These are phyloP conservation scores for Drosophila melanica DNA, from an alignment of 1,140 invertebrate genomes.

Conservation along the genomic window DNA sequence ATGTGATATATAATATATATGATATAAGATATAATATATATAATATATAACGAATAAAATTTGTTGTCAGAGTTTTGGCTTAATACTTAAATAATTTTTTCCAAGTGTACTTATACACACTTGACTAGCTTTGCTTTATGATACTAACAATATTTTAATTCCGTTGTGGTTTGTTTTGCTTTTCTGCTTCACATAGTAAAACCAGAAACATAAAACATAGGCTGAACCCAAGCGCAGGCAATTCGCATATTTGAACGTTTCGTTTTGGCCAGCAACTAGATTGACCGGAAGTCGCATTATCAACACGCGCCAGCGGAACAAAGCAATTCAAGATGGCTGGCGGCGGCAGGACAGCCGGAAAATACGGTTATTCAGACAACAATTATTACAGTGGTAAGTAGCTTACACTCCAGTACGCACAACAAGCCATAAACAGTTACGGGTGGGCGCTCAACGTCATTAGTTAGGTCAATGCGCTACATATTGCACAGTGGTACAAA, in stretches of 20 bases:
- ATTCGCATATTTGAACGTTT: conserved; percentile 52
- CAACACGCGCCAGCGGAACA: conserved; percentile 42
- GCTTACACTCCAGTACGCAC: conserved; percentile 8
- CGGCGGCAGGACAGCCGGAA: conserved; percentile 79
- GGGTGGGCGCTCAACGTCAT: conserved; percentile 24
- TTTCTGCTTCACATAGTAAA: conserved; percentile 22
- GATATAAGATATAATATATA: no score
- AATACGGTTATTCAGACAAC: conserved; percentile 83
- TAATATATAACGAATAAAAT: no score
- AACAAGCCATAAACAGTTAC: conserved; percentile 9
- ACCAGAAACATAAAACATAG: conserved; percentile 21
- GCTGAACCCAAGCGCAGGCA: conserved; percentile 41
- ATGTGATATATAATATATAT: no score
- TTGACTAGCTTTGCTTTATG: neutral
- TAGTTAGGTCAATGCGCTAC: conserved; percentile 2
- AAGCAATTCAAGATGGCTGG: conserved; percentile 78
- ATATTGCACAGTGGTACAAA: conserved; percentile 12
- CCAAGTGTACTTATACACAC: neutral
- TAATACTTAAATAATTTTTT: no score
- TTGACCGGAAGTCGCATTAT: conserved; percentile 48
- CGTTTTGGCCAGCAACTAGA: conserved; percentile 14
- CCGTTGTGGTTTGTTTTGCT: neutral
- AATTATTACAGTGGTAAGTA: conserved; percentile 81
- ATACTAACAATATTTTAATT: conserved; percentile 3
- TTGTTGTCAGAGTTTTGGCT: no score